phyloP scores from a whole-genome alignment of 2,113 vertebrate genomes.

The Microtus pennsylvanicus region DNA sequence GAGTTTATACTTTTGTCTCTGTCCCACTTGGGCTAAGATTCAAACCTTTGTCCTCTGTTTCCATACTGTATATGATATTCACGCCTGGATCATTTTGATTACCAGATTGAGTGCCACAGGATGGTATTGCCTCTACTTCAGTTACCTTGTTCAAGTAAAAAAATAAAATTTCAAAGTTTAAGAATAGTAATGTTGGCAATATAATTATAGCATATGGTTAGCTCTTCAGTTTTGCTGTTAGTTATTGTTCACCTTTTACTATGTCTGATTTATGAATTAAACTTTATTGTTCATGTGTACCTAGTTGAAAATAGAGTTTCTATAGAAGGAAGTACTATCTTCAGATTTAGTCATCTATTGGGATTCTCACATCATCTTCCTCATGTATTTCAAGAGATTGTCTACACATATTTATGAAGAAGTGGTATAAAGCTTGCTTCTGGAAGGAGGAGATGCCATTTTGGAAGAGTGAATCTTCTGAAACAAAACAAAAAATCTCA shows the following conservation, averaged over 20 bases:
- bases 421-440: not conserved
- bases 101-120: not conserved
- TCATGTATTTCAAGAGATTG: not conserved
- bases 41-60: not conserved
- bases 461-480: not conserved
- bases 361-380: too few species aligned
- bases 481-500: not conserved
- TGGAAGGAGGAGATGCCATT: not conserved
- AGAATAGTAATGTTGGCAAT: not conserved
- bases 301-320: not conserved
- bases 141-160: not conserved
- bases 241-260: not conserved
- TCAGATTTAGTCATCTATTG: not conserved
- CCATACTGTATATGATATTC: too few species aligned
- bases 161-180: not conserved
- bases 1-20: not conserved
- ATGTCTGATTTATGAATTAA: not conserved
- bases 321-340: too few species aligned
- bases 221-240: not conserved
- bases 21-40: not conserved
- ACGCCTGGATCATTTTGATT: not conserved
- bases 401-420: not conserved
- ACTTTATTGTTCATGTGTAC: not conserved
- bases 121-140: not conserved
- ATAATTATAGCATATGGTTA: not conserved